Conservation (phyloP, 2,888 invertebrate species). For the Cephus sareptanus region DNA sequence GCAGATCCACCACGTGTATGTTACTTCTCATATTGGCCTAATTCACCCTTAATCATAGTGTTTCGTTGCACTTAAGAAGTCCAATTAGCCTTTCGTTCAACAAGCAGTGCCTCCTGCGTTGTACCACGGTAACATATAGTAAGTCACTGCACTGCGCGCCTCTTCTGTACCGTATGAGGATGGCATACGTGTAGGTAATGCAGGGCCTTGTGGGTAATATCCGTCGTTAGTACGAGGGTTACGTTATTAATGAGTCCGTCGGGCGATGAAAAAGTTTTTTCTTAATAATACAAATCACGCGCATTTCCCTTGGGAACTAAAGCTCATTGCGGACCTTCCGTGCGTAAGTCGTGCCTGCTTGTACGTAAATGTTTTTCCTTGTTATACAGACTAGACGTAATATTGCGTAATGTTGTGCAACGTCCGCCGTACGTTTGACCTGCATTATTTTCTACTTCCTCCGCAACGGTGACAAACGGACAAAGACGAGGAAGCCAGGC, state of each 20-base stretch:
- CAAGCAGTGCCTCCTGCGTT: neutral
- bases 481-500: neutral
- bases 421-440: neutral
- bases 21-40: neutral
- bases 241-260: neutral
- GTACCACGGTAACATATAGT: neutral
- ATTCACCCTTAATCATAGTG: neutral
- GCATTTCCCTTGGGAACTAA: neutral
- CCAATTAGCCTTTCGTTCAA: neutral
- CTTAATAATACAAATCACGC: neutral
- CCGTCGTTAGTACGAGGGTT: neutral
- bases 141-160: neutral
- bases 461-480: neutral
- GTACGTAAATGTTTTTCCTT: neutral
- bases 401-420: neutral
- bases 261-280: neutral
- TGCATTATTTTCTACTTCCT: neutral
- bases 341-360: neutral
- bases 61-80: neutral
- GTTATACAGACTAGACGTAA: neutral
- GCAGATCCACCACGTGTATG: neutral
- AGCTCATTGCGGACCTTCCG: neutral
- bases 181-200: neutral
- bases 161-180: neutral
- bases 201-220: neutral